These are phyloP conservation scores for Drosophila niveifrons DNA, from an alignment of 2,888 invertebrate genomes.

Conservation along the genomic window DNA sequence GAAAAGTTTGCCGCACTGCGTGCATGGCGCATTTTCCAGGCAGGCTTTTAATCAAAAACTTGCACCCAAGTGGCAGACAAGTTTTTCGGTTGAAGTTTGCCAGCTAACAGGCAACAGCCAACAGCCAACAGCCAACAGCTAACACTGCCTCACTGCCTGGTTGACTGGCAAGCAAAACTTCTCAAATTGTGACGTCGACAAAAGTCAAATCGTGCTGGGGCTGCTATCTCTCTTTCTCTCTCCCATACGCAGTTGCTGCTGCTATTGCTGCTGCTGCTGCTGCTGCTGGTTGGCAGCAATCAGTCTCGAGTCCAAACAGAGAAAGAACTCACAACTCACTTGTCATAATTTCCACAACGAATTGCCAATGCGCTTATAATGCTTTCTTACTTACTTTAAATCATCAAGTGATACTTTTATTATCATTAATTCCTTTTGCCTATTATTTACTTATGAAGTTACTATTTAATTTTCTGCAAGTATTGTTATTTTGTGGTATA, in stretches of 20 bases:
- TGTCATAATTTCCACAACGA: conserved; percentile 5
- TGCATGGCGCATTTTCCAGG: conserved; percentile 56
- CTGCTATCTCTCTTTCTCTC: conserved; percentile 5
- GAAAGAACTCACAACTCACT: conserved; percentile 9
- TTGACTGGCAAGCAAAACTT: conserved; percentile 56
- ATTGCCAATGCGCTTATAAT: conserved; percentile 22
- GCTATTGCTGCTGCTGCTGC: background rate
- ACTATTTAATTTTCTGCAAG: too few relatives aligned
- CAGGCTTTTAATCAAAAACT: conserved; percentile 80
- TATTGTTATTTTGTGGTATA: too few relatives aligned
- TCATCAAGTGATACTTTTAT: too few relatives aligned
- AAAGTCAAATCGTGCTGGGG: conserved; percentile 75
- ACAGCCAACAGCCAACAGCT: background rate
- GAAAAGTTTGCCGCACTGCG: conserved; percentile 54
- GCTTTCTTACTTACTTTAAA: too few relatives aligned
- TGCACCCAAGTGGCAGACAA: conserved; percentile 70
- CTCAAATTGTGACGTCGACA: conserved; percentile 78
- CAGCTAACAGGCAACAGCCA: conserved; percentile 2
- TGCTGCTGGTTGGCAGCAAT: conserved; percentile 54
- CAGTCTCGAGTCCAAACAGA: conserved; percentile 47
- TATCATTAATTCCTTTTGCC: too few relatives aligned
- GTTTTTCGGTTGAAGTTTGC: conserved; percentile 71
- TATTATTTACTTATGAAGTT: too few relatives aligned
- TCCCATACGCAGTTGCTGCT: conserved; percentile 9
- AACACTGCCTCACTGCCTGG: conserved; percentile 16